Conservation (phyloP, 2,797 vertebrate genomes). For the Sebastes nivosus region DNA sequence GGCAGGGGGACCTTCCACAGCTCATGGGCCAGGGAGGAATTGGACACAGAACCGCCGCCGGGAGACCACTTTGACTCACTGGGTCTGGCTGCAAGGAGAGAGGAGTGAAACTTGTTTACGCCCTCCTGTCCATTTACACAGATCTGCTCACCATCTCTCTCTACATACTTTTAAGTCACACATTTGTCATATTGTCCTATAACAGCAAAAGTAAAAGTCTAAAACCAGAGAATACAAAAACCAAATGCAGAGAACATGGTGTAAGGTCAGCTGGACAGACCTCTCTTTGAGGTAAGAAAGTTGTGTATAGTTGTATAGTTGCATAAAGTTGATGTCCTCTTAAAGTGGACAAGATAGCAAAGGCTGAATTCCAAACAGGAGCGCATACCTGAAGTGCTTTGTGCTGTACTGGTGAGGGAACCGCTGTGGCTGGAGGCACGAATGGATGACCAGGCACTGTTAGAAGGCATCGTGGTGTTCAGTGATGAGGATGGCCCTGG, state of each 20-base stretch:
- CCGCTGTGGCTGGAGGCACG: constrained; percentile 99
- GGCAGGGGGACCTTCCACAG: constrained; percentile 99
- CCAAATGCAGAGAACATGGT: background rate
- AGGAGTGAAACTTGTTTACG: background rate
- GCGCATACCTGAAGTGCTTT: constrained; percentile 97
- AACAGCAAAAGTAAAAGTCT: background rate
- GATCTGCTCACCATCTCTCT: background rate
- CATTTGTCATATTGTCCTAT: background rate
- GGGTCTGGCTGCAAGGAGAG: constrained; percentile 89
- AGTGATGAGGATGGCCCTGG: constrained; percentile 99
- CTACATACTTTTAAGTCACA: background rate
- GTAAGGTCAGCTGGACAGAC: background rate
- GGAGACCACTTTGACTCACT: constrained; percentile 99
- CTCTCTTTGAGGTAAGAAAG: background rate
- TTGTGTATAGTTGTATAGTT: background rate
- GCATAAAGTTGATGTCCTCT: too few species aligned
- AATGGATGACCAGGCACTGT: constrained; percentile 99
- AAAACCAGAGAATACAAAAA: too few species aligned
- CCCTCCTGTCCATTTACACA: background rate
- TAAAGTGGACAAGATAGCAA: background rate
- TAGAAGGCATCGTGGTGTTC: constrained; percentile 99
- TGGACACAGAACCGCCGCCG: constrained; percentile 88
- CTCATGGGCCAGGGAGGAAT: constrained; percentile 98
- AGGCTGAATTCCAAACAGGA: background rate
- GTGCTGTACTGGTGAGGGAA: constrained; percentile 99